Evolutionary conservation across 2,888 invertebrate species (phyloP), one percentile per base, ranked within the genome.

Genomic region (Thera obeliscata): DNA sequence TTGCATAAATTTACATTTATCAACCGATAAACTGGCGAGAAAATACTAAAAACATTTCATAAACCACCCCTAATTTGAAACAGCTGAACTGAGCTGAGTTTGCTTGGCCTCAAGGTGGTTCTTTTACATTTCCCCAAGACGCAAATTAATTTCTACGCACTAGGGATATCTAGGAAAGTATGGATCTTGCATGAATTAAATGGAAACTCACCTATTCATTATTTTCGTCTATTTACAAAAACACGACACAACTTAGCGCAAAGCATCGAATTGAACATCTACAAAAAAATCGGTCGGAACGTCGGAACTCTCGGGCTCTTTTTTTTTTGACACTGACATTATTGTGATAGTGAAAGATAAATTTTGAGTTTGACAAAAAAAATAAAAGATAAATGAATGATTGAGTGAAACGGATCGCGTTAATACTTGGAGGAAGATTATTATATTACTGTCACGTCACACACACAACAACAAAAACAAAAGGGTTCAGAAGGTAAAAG

Each of bases 21-120:
- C 41, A 43, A 43, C 2, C 1, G 38, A 46, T 12, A 35, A 5
- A 46, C 3, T 12, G 12, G 2, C 12, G n/a, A 46, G 35, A 52
- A 46, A 69, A 43, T 38, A 56, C 3, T 33, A 38, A 69, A 62
- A 69, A 69, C 60, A 54, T 56, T 56, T 48, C 33, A 63, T 54
- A 54, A 52, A 52, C 66, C 69, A 66, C 69, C 69, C 69, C 60
- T 64, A 59, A 49, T 63, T 66, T 49, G n/a, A 56, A 63, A 57
- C 22, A 2, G 9, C 2, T 7, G 2, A 46, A 9, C 43, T 46
- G 43, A 46, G 9, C 1, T 22, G 22, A 22, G 22, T 22, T 22
- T 22, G 9, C 9, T 9, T 8, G 8, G 9, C 8, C 9, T 46
- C 43, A 46, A 46, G 43, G 43, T 6, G 22, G 22, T 22, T 22